Conservation (phyloP, 1,140 invertebrate species). For the Drosophila sechellia region DNA sequence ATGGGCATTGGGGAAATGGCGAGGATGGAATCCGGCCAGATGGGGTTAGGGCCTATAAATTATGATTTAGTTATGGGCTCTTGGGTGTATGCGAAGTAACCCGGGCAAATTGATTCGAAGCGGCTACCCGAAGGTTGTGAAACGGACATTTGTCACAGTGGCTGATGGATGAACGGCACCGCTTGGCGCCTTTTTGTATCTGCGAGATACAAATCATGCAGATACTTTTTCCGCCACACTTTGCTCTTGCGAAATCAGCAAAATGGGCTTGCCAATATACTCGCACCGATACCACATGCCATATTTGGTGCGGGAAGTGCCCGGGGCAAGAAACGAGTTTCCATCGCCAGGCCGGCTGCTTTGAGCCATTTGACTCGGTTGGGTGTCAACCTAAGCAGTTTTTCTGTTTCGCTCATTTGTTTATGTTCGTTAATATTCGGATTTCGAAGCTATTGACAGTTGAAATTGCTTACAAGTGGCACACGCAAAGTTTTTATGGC, state of each 20-base stretch:
- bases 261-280: constrained; percentile 45
- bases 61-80: constrained; percentile 61
- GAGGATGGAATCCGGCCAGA: constrained; percentile 31
- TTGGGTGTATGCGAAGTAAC: constrained; percentile 24
- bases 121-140: constrained; percentile 36
- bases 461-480: constrained; percentile 76
- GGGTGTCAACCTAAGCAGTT: constrained; percentile 76
- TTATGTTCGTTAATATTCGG: constrained; percentile 61
- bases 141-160: constrained; percentile 65
- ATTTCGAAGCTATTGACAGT: constrained; percentile 67
- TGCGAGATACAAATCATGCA: constrained; percentile 31
- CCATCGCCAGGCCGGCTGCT: constrained; percentile 39
- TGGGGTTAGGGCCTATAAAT: constrained; percentile 65
- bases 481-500: constrained; percentile 45
- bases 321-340: constrained; percentile 62
- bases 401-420: constrained; percentile 51
- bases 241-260: constrained; percentile 62
- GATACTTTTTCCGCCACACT: constrained; percentile 18
- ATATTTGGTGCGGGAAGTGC: constrained; percentile 29
- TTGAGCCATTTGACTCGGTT: constrained; percentile 63
- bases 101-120: constrained; percentile 71
- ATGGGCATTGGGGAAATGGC: constrained; percentile 5
- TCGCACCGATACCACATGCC: constrained; percentile 34
- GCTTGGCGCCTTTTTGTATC: constrained; percentile 53
- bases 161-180: constrained; percentile 56